phyloP scores from a whole-genome alignment of 2,888 invertebrate genomes.

The Steromphala cineraria region DNA sequence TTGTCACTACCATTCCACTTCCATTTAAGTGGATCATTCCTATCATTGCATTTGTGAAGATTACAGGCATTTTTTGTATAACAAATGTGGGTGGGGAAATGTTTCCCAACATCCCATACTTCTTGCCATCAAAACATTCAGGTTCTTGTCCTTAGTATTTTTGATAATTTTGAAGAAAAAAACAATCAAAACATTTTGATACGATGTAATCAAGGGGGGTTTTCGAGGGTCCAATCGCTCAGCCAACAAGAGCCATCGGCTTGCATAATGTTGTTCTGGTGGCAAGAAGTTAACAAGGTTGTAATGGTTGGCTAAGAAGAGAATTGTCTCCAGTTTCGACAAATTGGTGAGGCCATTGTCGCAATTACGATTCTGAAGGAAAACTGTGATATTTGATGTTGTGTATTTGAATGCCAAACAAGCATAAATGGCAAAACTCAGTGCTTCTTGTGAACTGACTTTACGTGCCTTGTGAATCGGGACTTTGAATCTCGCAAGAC shows the following conservation, averaged over 20 bases:
- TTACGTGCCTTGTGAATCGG: conserved; percentile 10
- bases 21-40: conserved; percentile 11
- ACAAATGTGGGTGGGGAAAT: too few relatives aligned
- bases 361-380: neutral
- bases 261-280: conserved; percentile 9
- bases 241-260: neutral
- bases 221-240: neutral
- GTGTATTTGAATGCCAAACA: conserved; percentile 17
- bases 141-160: too few relatives aligned
- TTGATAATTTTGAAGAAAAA: too few relatives aligned
- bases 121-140: too few relatives aligned
- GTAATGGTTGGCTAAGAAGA: neutral
- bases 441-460: neutral
- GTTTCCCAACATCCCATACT: too few relatives aligned
- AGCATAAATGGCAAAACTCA: conserved; percentile 19
- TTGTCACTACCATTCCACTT: neutral
- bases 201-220: neutral
- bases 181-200: too few relatives aligned
- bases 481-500: conserved; percentile 2
- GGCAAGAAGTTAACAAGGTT: neutral
- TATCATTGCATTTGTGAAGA: too few relatives aligned
- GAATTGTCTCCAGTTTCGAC: conserved; percentile 16
- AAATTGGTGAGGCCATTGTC: neutral
- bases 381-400: conserved; percentile 17
- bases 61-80: too few relatives aligned